Percentiles rank a stretch among this genome's conserved stretches.
Conservation (phyloP, 64 coral and sea anemone species). For the Cladopsammia gracilis region DNA sequence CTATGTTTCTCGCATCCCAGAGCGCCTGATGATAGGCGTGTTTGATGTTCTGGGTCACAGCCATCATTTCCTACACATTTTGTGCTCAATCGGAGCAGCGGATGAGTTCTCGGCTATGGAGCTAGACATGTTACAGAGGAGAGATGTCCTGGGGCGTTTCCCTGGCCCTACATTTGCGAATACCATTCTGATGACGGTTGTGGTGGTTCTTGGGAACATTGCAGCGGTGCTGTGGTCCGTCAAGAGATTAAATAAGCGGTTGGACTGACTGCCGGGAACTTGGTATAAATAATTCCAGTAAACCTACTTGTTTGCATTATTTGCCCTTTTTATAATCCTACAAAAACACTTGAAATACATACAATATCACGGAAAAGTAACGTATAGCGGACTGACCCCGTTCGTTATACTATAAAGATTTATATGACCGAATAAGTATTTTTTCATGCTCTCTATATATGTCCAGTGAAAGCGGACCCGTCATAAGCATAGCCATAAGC, state of each 20-base stretch:
- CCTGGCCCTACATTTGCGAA: slow-evolving; percentile 69
- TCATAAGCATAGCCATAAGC: too few species aligned
- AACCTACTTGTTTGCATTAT: too few species aligned
- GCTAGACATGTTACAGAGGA: slow-evolving; percentile 60
- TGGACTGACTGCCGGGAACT: neutral
- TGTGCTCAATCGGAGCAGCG: slow-evolving; percentile 63
- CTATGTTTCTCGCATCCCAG: slow-evolving; percentile 74
- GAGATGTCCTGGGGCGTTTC: neutral
- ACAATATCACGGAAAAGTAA: too few species aligned
- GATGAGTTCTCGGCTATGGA: slow-evolving; percentile 68
- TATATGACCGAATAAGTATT: too few species aligned
- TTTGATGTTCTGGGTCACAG: slow-evolving; percentile 80
- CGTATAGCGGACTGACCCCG: too few species aligned
- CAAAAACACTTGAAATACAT: too few species aligned
- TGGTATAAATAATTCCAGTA: too few species aligned
- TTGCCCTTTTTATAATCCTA: too few species aligned
- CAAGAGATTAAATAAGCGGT: neutral
- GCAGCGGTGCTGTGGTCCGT: slow-evolving; percentile 76
- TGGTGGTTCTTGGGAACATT: slow-evolving; percentile 66
- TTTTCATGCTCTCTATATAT: too few species aligned
- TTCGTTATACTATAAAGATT: too few species aligned
- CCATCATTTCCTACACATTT: slow-evolving; percentile 72
- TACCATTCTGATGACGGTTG: slow-evolving; percentile 64
- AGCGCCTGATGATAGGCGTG: slow-evolving; percentile 76
- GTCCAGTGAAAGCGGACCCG: too few species aligned